Conservation (phyloP, 2,797 vertebrate species). For the Enteromius argenteus region DNA sequence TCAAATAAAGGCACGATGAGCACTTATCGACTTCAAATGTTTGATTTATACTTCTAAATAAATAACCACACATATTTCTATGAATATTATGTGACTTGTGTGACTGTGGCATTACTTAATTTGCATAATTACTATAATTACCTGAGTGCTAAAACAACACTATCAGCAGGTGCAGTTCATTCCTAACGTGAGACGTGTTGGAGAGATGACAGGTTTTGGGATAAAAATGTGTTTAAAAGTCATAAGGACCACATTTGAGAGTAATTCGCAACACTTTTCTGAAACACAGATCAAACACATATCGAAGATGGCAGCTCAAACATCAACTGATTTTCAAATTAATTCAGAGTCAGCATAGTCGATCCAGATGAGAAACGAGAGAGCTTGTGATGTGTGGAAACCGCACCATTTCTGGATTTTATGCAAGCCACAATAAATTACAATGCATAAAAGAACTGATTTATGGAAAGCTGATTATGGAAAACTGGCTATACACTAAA, state of each 20-base stretch:
- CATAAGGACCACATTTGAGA: not conserved
- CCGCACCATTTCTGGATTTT: not conserved
- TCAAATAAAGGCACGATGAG: not conserved
- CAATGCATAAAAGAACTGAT: not conserved
- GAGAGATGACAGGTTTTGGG: not conserved
- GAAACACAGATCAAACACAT: not conserved
- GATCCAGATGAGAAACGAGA: not conserved
- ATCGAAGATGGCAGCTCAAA: not conserved
- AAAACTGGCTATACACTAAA: not conserved
- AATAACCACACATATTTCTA: too few relatives aligned
- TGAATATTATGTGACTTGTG: not conserved
- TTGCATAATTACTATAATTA: constrained; percentile 24
- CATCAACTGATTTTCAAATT: not conserved
- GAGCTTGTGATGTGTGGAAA: not conserved
- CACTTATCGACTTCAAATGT: not conserved
- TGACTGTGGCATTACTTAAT: constrained; percentile 20
- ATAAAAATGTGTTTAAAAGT: not conserved
- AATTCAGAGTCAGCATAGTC: not conserved
- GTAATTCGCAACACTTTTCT: not conserved
- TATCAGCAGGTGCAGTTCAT: not conserved
- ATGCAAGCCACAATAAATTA: not conserved
- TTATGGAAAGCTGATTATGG: not conserved
- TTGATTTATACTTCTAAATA: not conserved
- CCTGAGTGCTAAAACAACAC: not conserved
- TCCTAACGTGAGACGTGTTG: not conserved